phyloP scores from a whole-genome alignment of 2,797 vertebrate genomes.

The Chaetophractus vellerosus region DNA sequence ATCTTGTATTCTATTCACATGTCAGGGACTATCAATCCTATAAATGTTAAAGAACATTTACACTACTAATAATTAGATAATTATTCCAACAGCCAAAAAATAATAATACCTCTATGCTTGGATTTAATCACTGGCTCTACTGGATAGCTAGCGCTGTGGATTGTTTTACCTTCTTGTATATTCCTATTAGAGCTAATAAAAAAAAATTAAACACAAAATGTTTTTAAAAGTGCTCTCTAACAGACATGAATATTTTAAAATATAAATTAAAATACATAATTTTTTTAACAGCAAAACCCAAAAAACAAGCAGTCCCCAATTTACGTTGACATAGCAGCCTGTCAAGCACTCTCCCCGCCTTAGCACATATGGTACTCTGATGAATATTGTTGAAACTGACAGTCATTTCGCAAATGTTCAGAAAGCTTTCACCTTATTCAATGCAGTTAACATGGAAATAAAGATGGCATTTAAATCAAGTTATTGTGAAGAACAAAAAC shows the following conservation, averaged over 20 bases:
- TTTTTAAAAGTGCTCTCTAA: conserved; percentile 69
- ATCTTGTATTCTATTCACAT: neutral
- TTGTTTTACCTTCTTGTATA: neutral
- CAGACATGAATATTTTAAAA: conserved; percentile 64
- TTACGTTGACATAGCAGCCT: conserved; percentile 41
- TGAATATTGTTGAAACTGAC: neutral
- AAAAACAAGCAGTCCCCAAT: conserved; percentile 64
- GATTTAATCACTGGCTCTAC: conserved; percentile 25
- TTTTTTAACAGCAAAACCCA: conserved; percentile 64
- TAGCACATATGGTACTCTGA: neutral
- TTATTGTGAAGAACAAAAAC: conserved; percentile 45
- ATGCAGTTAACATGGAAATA: conserved; percentile 56
- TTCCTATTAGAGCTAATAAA: neutral
- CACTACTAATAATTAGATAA: conserved; percentile 24
- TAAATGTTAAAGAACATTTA: conserved; percentile 49
- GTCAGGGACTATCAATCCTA: conserved; percentile 17
- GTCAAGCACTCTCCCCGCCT: neutral
- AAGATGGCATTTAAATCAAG: conserved; percentile 60
- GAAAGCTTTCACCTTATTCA: conserved; percentile 64
- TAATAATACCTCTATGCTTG: conserved; percentile 25
- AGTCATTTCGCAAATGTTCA: conserved; percentile 69
- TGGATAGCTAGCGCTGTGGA: neutral
- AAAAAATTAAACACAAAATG: conserved; percentile 53
- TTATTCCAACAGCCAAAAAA: neutral
- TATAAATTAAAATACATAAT: conserved; percentile 32